Evolutionary conservation across 1,140 invertebrate genomes (phyloP), one percentile per base, ranked within the genome.

Genomic region (Laupala kohalensis): DNA sequence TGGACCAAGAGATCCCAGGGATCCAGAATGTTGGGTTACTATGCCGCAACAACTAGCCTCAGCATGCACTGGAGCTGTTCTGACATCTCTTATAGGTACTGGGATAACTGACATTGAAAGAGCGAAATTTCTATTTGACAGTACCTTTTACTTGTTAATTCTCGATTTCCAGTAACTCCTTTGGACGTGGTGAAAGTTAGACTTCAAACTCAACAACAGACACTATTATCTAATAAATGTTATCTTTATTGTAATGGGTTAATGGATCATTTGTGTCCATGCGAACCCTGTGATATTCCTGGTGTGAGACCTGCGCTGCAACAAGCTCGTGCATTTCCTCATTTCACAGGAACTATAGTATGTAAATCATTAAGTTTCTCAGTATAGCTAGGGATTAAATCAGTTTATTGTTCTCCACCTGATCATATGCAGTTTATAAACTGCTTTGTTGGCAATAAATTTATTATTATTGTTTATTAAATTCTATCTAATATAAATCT

Each of bases 191-290:
- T 99, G 0, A 99, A 99, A 85, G 97, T 98, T 74, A 86, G 97
- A 30, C 83, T 99, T 23, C 97, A 99, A 85, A 89, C 93, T 4
- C 97, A 99, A 80, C 90, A 95, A 76, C 94, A 94, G 76, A 87
- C 88, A 2, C 80, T 91, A 74, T 78, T 91, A 6, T 90, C 89
- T 25, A 93, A 95, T 71, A 92, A 93, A 80, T 98, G 96, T 83
- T 98, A 96, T 81, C 80, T 99, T 12, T 99, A 97, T 80, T 97
- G 95, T 78, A 99, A 99, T 86, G 97, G 97, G 0, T 83, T 99
- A n/a, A 98, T 99, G 96, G 97, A 99, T 82, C 96, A 98, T 79
- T 80, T 98, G n/a, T 99, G 96, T 82, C 88, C 89, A n/a, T 96
- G 94, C 83, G 81, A 86, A 23, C 53, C 67, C 68, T 24, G 63